Base-by-base conservation (phyloP, 2,888 invertebrate species). In the Drosophila suboccidentalis region DNA sequence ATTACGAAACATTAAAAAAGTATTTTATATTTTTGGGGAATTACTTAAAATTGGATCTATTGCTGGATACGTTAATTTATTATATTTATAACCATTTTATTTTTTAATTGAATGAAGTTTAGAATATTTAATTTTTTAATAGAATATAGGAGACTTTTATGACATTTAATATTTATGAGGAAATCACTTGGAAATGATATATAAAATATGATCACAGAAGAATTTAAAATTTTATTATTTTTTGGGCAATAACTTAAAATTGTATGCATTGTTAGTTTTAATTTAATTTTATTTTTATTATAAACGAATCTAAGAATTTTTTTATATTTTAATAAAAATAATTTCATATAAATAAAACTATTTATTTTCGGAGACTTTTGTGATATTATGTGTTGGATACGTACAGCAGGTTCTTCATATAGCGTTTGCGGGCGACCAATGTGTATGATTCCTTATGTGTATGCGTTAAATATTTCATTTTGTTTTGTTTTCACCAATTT, bases 361-460 rank as follows among this genome's bases (percentile, higher is more conserved):
- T 13, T 36, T 36, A 4, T 36, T 13, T 15, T 39, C 9, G 15
- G 9, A 13, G 5, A 15, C 15, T 39, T 15, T 15, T 10, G 10
- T 41, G 10, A 15, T 15, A 41, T 17, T 15, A 17, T 41, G 9
- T 41, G 9, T 41, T 10, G 17, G 4, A 13, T 46, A 3, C 53
- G 38, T 83, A 93, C 93, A 92, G 86, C 78, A 92, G 80, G 82
- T 92, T 92, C 76, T 92, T 93, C 91, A 92, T 91, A 79, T 92
- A 92, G 71, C 92, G 91, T 80, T 92, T 93, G 74, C 93, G 92
- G 57, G 92, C 92, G 50, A 93, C 92, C 72, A 93, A 74, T 70
- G 92, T 92, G 80, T 93, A 93, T 67, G 93, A 92, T 78, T 93
- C 93, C 83, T 92, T 92, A 64, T 92, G 92, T 80, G 87, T 76